These are phyloP conservation scores for Metopia argyrocephala DNA, from an alignment of 2,888 invertebrate species.

Conservation along the genomic window DNA sequence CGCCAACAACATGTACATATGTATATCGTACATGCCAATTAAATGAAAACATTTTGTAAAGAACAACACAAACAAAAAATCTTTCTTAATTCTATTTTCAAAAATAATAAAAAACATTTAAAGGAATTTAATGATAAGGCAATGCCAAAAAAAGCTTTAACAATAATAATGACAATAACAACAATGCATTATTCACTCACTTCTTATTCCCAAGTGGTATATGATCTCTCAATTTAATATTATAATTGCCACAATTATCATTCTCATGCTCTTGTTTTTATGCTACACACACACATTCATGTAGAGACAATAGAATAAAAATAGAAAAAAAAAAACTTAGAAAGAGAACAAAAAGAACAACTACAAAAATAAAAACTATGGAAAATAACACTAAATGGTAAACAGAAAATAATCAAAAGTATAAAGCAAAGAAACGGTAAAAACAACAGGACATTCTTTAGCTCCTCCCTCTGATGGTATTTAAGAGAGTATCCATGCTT, in stretches of 20 bases:
- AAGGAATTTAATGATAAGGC: too few relatives aligned
- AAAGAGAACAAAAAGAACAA: neutral
- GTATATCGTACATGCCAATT: too few relatives aligned
- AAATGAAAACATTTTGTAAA: too few relatives aligned
- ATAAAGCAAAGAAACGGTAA: slow-evolving; percentile 10
- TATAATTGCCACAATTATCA: slow-evolving; percentile 79
- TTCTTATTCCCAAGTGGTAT: slow-evolving; percentile 72
- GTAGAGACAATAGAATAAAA: slow-evolving; percentile 8
- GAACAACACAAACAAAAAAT: too few relatives aligned
- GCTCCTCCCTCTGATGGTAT: slow-evolving; percentile 41
- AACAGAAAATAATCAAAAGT: slow-evolving; percentile 47
- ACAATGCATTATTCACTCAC: neutral
- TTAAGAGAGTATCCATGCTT: neutral
- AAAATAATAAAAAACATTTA: too few relatives aligned
- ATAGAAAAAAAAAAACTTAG: neutral
- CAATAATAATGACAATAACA: too few relatives aligned
- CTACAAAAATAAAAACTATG: neutral
- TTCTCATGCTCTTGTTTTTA: slow-evolving; percentile 73
- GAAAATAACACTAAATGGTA: slow-evolving; percentile 5
- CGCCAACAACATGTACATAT: neutral
- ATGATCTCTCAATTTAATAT: slow-evolving; percentile 79
- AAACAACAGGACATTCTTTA: slow-evolving; percentile 1
- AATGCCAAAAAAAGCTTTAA: too few relatives aligned
- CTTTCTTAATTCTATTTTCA: too few relatives aligned
- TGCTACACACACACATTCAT: slow-evolving; percentile 61